Evolutionary conservation across 2,797 vertebrate genomes (phyloP), one percentile per base, ranked within the genome.

Genomic region (Manis javanica): DNA sequence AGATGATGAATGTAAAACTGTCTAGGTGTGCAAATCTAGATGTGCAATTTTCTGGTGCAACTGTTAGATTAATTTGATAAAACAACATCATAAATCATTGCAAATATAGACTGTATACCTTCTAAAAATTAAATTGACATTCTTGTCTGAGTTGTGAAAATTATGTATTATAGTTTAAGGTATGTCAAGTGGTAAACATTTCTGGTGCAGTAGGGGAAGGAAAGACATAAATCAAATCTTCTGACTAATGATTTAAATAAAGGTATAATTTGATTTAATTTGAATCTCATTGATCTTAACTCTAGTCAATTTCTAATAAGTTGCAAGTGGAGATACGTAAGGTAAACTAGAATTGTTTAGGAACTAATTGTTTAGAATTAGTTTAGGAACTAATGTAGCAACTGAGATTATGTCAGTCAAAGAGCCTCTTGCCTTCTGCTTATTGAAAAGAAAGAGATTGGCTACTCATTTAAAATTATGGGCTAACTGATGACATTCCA

Each of bases 31-130:
- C 64, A 93, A 66, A 92, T 72, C 59, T 84, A 84, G 85, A 77
- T 68, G 46, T 82, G 34, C 53, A 92, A 71, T 92, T 88, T 95
- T 95, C 91, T 88, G 66, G 90, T 51, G 24, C 37, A 90, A 82
- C n/a, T 69, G 42, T 57, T 91, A 88, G 92, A 96, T 88, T 92
- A 93, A 90, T 97, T 63, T 86, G 84, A 95, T 95, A 96, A 97
- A 92, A 96, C 69, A 92, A 96, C 69, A 71, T 77, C 79, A 94
- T 96, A 95, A 97, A 95, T 97, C 92, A 92, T 37, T 91, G 72
- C 21, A 95, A 94, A 88, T 11, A 12, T 77, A 92, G 18, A 94
- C 37, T n/a, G n/a, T 39, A 23, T 57, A 90, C 14, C 82, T 91
- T 81, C 85, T 92, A 66, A 96, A 97, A 95, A 68, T 96, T 94